phyloP scores from a whole-genome alignment of 1,140 invertebrate genomes.

The Periplaneta americana region DNA sequence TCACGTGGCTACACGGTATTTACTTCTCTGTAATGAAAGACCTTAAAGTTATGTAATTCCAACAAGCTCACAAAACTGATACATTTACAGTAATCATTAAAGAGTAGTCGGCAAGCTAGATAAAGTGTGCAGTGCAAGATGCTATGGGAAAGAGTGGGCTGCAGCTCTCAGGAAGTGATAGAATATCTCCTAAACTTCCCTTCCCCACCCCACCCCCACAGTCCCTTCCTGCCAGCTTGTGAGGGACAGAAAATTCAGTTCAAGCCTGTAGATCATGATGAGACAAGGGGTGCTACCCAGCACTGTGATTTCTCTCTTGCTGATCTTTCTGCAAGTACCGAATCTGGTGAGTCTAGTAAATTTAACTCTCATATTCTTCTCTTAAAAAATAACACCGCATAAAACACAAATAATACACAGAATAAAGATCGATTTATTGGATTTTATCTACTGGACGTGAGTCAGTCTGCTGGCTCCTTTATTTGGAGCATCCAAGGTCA shows the following conservation, averaged over 20 bases:
- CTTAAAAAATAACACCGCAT: no score
- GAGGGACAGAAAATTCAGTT: neutral
- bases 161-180: neutral
- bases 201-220: neutral
- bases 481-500: no score
- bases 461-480: no score
- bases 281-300: neutral
- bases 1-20: no score
- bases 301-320: neutral
- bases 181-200: neutral
- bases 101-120: neutral
- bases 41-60: neutral
- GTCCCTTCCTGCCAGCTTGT: neutral
- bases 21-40: no score
- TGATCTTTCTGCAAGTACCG: neutral
- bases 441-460: no score
- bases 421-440: no score
- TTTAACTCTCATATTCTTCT: no score
- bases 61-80: neutral
- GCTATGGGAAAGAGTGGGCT: neutral
- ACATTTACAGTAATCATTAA: neutral
- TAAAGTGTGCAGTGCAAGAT: neutral
- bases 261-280: neutral
- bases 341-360: neutral
- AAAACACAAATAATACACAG: no score